Conservation (phyloP, 35 echinoderm and acorn worm species). For the Hemicentrotus pulcherrimus region DNA sequence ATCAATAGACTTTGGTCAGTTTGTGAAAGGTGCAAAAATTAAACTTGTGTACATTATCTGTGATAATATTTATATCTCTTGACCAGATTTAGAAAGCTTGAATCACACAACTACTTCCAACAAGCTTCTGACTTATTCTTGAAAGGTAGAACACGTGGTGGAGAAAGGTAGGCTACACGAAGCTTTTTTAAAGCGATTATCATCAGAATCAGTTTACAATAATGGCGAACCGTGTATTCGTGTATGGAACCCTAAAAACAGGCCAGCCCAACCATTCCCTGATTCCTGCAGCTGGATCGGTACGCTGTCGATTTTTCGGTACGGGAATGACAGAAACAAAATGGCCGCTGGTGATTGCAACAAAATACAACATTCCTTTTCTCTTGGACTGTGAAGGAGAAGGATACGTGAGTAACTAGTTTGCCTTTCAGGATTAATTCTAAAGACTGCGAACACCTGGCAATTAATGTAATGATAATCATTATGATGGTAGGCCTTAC, state of each 20-base stretch:
- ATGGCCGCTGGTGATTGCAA: conserved; percentile 74
- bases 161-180: no score
- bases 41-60: no score
- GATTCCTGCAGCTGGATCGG: conserved; percentile 50
- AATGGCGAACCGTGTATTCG: conserved; percentile 47
- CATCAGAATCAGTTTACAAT: background rate
- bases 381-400: conserved; percentile 65
- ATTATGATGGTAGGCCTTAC: no score
- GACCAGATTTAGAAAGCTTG: no score
- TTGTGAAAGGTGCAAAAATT: no score
- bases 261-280: conserved; percentile 75
- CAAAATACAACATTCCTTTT: conserved; percentile 74
- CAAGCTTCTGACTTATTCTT: no score
- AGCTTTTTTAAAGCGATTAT: no score
- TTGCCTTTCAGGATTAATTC: background rate
- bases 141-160: no score
- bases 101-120: no score
- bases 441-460: background rate
- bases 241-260: conserved; percentile 82
- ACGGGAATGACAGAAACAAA: conserved; percentile 57
- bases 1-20: no score
- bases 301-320: conserved; percentile 23
- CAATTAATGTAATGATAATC: background rate
- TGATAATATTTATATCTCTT: no score
- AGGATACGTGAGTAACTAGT: conserved; percentile 69